Evolutionary conservation across 2,797 vertebrate species (phyloP), one percentile per base, ranked within the genome.

Genomic region (Schizopygopsis malacanthus): DNA sequence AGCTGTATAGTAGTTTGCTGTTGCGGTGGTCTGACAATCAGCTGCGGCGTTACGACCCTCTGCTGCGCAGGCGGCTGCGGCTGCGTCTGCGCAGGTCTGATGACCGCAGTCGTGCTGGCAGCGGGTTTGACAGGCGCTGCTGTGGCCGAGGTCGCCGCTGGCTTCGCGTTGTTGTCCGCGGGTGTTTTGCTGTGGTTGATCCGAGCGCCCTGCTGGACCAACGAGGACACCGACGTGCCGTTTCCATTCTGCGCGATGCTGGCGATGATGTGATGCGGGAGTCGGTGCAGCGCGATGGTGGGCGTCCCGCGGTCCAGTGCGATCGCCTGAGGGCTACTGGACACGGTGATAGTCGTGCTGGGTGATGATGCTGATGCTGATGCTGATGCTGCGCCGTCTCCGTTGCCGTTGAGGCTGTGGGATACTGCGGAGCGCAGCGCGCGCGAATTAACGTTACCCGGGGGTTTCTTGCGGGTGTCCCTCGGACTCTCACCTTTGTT

Each of bases 1-100:
- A 97, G 95, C 91, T 97, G 97, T 85, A 97, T 96, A 83, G 96
- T 97, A 9, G 97, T 95, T 93, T 96, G 97, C 85, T 95, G 96
- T 69, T 95, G 96, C 72, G 95, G 95, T 4, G 96, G 96, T 93
- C 96, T 94, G 91, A 97, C 96, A 87, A 97, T 96, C 91, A 97
- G 90, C 93, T 97, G 96, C 6, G 96, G 97, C 33, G 96, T 93
- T 83, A 96, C 95, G 13, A 96, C 93, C 88, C 96, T 93, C 76
- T 95, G 96, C 47, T 95, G 91, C 20, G 94, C 88, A 47, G 94
- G 61, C 8, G 95, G 90, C 65, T 67, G 93, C 85, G 94, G 93
- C 15, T 95, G 94, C 59, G 94, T 82, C 93, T 94, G 95, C 6
- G 92, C 90, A 0, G 92, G 37, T 18, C 92, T 86, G 80, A 90